phyloP scores from a whole-genome alignment of 2,113 vertebrate species.

The human region GRCh38 chr2:12857001-12857500 shows the following conservation, averaged over 20 bases:
- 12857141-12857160: conserved; percentile 65
- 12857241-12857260: neutral
- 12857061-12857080: conserved; percentile 68
- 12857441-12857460: neutral
- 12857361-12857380: neutral
- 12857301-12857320: neutral
- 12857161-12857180: conserved; percentile 45
- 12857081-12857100: conserved; percentile 67
- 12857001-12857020: neutral
- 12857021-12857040: neutral
- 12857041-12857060: conserved; percentile 53
- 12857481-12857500: conserved; percentile 15
- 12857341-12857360: neutral
- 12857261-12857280: neutral
- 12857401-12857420: neutral
- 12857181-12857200: conserved; percentile 53
- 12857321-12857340: neutral
- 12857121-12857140: conserved; percentile 29
- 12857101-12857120: conserved; percentile 62
- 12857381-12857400: neutral
- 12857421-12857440: neutral
- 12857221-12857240: neutral
- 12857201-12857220: conserved; percentile 55
- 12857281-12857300: neutral
- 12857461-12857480: neutral